Evolutionary conservation across 2,113 vertebrate species (phyloP).

Genomic region (Dipodomys ordii): DNA sequence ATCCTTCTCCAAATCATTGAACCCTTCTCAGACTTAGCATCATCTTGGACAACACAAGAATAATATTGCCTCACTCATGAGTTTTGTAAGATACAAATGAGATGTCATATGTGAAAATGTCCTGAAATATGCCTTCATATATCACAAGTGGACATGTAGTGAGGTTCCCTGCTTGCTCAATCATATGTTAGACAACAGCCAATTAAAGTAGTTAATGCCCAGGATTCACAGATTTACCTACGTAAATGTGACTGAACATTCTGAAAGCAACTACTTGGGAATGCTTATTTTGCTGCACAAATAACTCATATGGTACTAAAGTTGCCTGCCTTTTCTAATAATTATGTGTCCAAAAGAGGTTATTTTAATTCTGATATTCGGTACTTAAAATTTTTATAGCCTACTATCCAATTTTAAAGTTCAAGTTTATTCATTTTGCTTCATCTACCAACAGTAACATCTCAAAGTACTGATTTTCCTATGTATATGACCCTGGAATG

Average conservation of each 20-base stretch:
- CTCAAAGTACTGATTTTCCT: conserved; percentile 46
- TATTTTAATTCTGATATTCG: conserved; percentile 39
- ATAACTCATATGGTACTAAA: background rate
- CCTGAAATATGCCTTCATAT: background rate
- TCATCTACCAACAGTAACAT: background rate
- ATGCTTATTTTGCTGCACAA: conserved; percentile 23
- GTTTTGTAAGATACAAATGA: background rate
- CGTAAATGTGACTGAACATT: background rate
- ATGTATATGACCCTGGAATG: conserved; percentile 7
- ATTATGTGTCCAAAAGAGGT: background rate
- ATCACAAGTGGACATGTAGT: background rate
- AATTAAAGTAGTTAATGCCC: background rate
- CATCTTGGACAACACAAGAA: background rate
- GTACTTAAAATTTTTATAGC: conserved; percentile 11
- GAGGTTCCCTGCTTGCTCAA: background rate
- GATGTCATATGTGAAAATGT: background rate
- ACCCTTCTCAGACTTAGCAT: background rate
- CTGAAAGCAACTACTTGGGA: background rate
- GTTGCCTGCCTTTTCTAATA: background rate
- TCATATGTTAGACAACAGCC: background rate
- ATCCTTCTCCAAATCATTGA: background rate
- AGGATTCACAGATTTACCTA: background rate
- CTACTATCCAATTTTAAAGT: conserved; percentile 32
- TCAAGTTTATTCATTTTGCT: conserved; percentile 42
- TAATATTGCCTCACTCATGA: background rate